Base-by-base conservation (phyloP, 2,113 vertebrate species). In the Sterrhoptilus dennistouni region DNA sequence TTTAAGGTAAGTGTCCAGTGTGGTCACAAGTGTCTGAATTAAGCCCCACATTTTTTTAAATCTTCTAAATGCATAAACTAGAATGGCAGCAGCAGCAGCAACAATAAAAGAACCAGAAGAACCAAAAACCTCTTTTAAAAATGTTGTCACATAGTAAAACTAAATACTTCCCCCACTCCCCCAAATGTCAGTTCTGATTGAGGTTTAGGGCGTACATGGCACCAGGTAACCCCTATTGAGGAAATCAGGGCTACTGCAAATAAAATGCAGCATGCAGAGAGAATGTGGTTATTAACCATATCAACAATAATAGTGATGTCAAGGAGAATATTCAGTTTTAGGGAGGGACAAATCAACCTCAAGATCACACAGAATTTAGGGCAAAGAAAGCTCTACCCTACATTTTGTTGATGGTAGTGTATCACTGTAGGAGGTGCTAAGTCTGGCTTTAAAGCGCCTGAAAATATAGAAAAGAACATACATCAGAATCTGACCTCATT, bases 401-500 rank as follows among this genome's bases (percentile, higher is more conserved):
- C 2, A 16, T 92, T 91, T 86, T 83, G 35, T 49, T 87, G 36
- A 9, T 88, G 74, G 19, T 76, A 50, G 9, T 69, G 12, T 68
- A 87, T 56, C 49, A 42, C 36, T 79, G 83, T 93, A 93, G 90
- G 90, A 88, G 70, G 93, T 95, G 64, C 52, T 90, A 95, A 86
- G 23, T 91, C 71, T 91, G 91, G 63, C 38, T 81, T 93, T 77
- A 68, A 93, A 93, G 65, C 59, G 56, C n/a, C 86, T 89, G 63
- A 71, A 93, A 95, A 96, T 86, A 92, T 16, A 88, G 76, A 86
- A 95, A 94, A 86, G 64, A 95, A 65, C 52, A 75, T 71, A 42
- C 52, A 89, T 83, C 56, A 90, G 88, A 94, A 86, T 81, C 23
- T 94, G 92, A 45, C 68, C 85, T 96, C 79, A 78, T 96, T 97